These are phyloP conservation scores for Salvelinus namaycush DNA, from an alignment of 2,113 vertebrate genomes.

Conservation along the genomic window DNA sequence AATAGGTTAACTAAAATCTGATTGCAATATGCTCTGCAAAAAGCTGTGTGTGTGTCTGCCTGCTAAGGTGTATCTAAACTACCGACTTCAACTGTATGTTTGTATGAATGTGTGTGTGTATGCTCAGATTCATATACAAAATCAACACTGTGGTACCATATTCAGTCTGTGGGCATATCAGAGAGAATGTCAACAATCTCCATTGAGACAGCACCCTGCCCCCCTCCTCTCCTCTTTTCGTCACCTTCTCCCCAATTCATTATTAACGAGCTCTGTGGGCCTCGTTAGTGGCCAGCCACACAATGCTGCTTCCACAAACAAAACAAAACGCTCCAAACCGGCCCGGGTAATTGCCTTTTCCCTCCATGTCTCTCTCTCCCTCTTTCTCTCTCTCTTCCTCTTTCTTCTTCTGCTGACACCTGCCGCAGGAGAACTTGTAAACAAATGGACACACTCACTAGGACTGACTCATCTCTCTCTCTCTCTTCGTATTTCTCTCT, in stretches of 20 bases:
- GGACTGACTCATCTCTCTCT: slow-evolving; percentile 8
- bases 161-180: slow-evolving; percentile 58
- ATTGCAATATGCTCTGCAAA: no score
- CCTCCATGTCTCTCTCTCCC: slow-evolving; percentile 37
- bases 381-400: no score
- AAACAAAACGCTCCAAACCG: slow-evolving; percentile 57
- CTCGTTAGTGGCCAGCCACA: slow-evolving; percentile 68
- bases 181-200: slow-evolving; percentile 64
- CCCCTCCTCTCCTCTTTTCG: slow-evolving; percentile 4
- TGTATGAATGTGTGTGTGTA: neutral
- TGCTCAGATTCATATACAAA: slow-evolving; percentile 59
- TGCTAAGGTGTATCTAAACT: no score
- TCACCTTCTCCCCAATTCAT: slow-evolving; percentile 61
- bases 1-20: slow-evolving; percentile 9
- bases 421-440: slow-evolving; percentile 56
- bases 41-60: neutral
- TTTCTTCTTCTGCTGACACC: slow-evolving; percentile 48
- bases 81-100: neutral
- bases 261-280: slow-evolving; percentile 65
- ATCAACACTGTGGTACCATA: slow-evolving; percentile 51
- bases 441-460: slow-evolving; percentile 26
- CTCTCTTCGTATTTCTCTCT: neutral
- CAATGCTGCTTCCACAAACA: slow-evolving; percentile 64
- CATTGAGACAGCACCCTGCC: slow-evolving; percentile 37
- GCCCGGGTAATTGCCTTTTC: slow-evolving; percentile 64